phyloP scores from a whole-genome alignment of 2,797 vertebrate genomes.

The Protosalanx chinensis region DNA sequence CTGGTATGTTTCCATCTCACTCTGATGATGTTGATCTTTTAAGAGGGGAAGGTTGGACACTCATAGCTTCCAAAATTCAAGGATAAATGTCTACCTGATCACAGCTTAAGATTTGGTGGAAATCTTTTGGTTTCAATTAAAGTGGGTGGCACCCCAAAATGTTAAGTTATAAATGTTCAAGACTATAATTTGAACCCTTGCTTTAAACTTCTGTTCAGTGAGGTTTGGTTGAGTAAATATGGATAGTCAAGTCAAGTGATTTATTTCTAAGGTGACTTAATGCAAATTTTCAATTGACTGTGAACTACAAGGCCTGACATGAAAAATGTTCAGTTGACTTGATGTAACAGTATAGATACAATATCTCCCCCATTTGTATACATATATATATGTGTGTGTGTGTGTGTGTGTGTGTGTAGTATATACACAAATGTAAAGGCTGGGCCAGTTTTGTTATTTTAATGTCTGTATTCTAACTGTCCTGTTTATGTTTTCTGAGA shows the following conservation, averaged over 20 bases:
- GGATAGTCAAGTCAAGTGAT: too few species aligned
- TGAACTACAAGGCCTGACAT: too few species aligned
- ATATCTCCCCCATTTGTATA: too few species aligned
- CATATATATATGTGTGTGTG: too few species aligned
- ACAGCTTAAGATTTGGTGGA: slow-evolving; percentile 39
- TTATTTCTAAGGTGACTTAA: not conserved
- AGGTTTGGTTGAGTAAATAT: not conserved
- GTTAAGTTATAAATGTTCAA: slow-evolving; percentile 14
- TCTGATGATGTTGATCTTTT: slow-evolving; percentile 17
- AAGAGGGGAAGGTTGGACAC: too few species aligned
- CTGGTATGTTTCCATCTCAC: slow-evolving; percentile 37
- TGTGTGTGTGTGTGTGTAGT: slow-evolving; percentile 10
- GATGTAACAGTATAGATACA: not conserved
- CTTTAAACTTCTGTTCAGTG: slow-evolving; percentile 6
- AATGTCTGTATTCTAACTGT: slow-evolving; percentile 33
- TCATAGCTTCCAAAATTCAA: too few species aligned
- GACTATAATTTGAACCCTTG: slow-evolving; percentile 20
- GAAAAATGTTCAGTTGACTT: too few species aligned
- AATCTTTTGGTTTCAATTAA: slow-evolving; percentile 2
- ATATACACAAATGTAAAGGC: slow-evolving; percentile 47
- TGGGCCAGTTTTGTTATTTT: slow-evolving; percentile 41
- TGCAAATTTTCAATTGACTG: too few species aligned
- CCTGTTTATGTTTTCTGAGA: slow-evolving; percentile 32
- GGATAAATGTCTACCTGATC: slow-evolving; percentile 15
- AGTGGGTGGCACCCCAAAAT: slow-evolving; percentile 3